A percentile compares a stretch with the other conserved stretches of the same genome.
Conservation (phyloP, 2,113 vertebrate genomes). For the Ophiodon elongatus region DNA sequence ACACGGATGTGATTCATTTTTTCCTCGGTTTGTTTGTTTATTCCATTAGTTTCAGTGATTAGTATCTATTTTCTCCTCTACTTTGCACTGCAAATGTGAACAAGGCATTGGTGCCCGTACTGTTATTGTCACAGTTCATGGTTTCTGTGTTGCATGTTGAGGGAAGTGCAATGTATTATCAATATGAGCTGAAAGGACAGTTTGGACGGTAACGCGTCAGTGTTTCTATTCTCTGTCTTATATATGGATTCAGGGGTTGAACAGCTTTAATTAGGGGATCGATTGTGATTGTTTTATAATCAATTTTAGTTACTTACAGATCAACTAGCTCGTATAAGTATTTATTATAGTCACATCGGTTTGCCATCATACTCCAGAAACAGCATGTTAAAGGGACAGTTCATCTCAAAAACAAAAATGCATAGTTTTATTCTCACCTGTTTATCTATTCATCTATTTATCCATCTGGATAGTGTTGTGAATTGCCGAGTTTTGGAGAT, state of each 20-base stretch:
- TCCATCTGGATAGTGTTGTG: background rate
- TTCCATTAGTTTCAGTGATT: background rate
- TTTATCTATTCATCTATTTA: too few species aligned
- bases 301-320: background rate
- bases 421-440: background rate
- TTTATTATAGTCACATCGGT: background rate
- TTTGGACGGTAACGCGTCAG: background rate
- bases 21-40: conserved; percentile 14
- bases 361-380: background rate
- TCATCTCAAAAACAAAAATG: background rate
- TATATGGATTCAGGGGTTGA: background rate
- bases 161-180: background rate
- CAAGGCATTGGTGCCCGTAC: background rate
- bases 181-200: background rate
- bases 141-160: background rate
- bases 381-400: background rate
- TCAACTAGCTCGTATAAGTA: background rate
- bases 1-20: background rate
- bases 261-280: background rate
- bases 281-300: background rate
- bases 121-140: background rate
- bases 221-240: background rate
- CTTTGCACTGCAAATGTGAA: conserved; percentile 5
- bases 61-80: background rate
- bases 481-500: background rate